Evolutionary conservation across 2,888 invertebrate genomes (phyloP).

Genomic region (Litoditis marina): DNA sequence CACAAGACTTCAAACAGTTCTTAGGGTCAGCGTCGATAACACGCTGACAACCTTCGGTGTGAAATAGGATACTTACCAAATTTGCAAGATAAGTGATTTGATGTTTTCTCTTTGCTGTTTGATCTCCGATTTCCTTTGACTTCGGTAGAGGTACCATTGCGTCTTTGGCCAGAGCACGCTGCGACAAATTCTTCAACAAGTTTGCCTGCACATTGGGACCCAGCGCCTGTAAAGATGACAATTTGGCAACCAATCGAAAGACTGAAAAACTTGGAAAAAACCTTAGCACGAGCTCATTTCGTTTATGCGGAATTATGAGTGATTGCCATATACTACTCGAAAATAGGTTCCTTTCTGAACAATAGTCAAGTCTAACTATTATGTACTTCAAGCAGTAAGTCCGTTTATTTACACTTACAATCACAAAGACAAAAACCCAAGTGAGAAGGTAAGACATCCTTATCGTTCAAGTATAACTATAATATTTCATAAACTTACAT

Average conservation of each 20-base stretch:
- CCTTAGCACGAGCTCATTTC: too few relatives aligned
- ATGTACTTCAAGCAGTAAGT: background rate
- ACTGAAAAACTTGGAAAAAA: too few relatives aligned
- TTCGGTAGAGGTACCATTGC: conserved; percentile 31
- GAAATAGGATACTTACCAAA: conserved; percentile 22
- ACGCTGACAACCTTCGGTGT: too few relatives aligned
- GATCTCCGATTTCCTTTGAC: conserved; percentile 29
- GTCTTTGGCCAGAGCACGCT: conserved; percentile 31
- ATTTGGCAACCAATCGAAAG: background rate
- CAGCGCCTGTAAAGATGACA: conserved; percentile 32
- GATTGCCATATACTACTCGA: too few relatives aligned
- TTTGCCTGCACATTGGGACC: conserved; percentile 55
- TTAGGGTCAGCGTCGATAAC: background rate
- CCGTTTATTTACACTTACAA: conserved; percentile 6
- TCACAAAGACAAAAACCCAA: background rate
- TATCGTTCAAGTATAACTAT: too few relatives aligned
- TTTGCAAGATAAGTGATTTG: conserved; percentile 61
- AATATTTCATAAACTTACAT: conserved; percentile 17
- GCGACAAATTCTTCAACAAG: conserved; percentile 49
- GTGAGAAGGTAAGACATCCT: background rate
- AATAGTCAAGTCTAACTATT: too few relatives aligned
- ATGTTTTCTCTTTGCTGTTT: conserved; percentile 56
- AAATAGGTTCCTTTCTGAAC: too few relatives aligned
- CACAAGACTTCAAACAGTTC: background rate
- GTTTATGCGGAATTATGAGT: too few relatives aligned